Evolutionary conservation across 2,888 invertebrate species (phyloP), one percentile per base, ranked within the genome.

Genomic region (Gymnoscelis rufifasciata): DNA sequence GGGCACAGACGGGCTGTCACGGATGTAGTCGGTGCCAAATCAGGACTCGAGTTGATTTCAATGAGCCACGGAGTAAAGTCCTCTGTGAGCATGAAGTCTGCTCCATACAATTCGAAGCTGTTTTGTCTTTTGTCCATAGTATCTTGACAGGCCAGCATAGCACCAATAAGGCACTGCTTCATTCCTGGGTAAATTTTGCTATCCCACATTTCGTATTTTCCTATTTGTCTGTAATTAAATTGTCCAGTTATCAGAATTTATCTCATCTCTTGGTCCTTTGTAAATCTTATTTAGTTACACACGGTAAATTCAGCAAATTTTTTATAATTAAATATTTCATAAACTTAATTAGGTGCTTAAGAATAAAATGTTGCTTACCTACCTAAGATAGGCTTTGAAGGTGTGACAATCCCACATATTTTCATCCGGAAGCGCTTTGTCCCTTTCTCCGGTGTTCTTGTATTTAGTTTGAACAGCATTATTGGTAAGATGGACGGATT

Each of bases 341-440:
- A n/a, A n/a, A n/a, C n/a, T n/a, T n/a, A 51, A 13, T 26, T 7
- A 31, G 15, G 7, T 4, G 13, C 41, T 4, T 58, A 51, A 60
- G 31, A 14, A 13, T 36, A 26, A 0, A 23, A 30, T 37, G n/a
- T 12, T 28, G 15, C 13, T n/a, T 13, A 35, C 68, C 82, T 88
- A 92, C 92, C 89, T 90, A 38, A 93, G 83, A 66, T 91, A 92
- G 37, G 88, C 81, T 83, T 95, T 92, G 78, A 98, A 93, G 47
- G 94, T 91, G 69, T 94, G 90, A 71, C 93, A 93, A 62, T 96
- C 96, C 98, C 98, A 98, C 97, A 98, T 98, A 71, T 97, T 97
- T 69, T 97, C 96, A 43, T 91, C 90, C 0, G 97, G 97, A 43
- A 98, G 79, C 1, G 92, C 90, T 68, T 93, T 90, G 77, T 95